These are phyloP conservation scores for Cryptocephalus moraei DNA, from an alignment of 2,888 invertebrate genomes.

Conservation along the genomic window DNA sequence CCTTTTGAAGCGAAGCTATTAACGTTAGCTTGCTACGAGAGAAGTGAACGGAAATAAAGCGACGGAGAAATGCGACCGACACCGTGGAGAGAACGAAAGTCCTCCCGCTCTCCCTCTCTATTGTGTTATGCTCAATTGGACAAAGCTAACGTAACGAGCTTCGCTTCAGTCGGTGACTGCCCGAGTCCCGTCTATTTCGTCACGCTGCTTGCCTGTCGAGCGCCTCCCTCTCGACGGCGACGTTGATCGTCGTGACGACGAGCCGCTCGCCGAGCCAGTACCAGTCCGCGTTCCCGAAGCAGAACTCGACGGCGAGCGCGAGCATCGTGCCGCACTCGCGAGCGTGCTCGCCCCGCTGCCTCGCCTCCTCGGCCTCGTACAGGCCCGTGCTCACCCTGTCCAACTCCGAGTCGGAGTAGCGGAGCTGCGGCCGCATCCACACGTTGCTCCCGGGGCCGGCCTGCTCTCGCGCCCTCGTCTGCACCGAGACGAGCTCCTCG, in stretches of 20 bases:
- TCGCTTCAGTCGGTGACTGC: too few species aligned
- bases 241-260: conserved; percentile 39
- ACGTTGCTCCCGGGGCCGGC: conserved; percentile 45
- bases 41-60: too few species aligned
- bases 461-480: conserved; percentile 40
- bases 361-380: conserved; percentile 17
- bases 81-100: too few species aligned
- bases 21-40: too few species aligned
- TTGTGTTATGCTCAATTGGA: too few species aligned
- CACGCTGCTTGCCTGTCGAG: conserved; percentile 39
- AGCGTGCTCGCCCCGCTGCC: conserved; percentile 16
- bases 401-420: conserved; percentile 25
- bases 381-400: conserved; percentile 15
- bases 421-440: conserved; percentile 30
- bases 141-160: too few species aligned
- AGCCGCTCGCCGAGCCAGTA: conserved; percentile 50
- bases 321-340: conserved; percentile 36
- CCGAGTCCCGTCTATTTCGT: too few species aligned
- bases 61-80: too few species aligned
- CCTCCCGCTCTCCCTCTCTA: too few species aligned
- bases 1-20: too few species aligned
- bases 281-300: conserved; percentile 31
- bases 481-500: conserved; percentile 45
- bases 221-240: conserved; percentile 36
- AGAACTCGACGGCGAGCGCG: conserved; percentile 36